Percentiles rank a stretch among this genome's conserved stretches.
Conservation (phyloP, 1,140 invertebrate genomes). For the silkworm (Bombyx mori) region DNA sequence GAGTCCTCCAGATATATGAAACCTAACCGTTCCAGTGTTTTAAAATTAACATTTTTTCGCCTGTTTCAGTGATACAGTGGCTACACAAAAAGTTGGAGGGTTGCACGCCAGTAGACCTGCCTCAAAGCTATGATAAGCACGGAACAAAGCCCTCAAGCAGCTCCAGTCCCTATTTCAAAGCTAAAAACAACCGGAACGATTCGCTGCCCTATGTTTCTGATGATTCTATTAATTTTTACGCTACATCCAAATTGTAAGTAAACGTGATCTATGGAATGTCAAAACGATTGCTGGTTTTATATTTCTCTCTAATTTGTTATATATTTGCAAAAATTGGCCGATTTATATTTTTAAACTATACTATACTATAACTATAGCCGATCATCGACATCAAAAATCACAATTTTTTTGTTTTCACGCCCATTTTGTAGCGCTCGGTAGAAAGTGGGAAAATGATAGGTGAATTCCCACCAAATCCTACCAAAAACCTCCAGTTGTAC, state of each 20-base stretch:
- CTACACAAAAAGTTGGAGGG: conserved; percentile 66
- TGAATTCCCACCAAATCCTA: no score
- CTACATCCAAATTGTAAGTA: conserved; percentile 52
- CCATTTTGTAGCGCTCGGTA: no score
- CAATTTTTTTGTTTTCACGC: no score
- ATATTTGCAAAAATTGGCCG: no score
- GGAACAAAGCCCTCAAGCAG: conserved; percentile 33
- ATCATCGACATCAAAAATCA: no score
- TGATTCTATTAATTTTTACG: conserved; percentile 60
- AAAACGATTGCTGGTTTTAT: neutral
- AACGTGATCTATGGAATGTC: neutral
- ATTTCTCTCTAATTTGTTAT: neutral
- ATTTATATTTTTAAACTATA: no score
- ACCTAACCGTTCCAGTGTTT: neutral
- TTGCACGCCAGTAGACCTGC: conserved; percentile 13
- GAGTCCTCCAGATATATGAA: no score
- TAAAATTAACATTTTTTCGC: neutral
- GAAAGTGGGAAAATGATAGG: no score
- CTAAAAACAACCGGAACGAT: conserved; percentile 30
- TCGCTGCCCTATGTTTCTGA: conserved; percentile 36
- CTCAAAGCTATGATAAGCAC: conserved; percentile 19
- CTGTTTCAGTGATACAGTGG: conserved; percentile 64
- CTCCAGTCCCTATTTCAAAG: conserved; percentile 53
- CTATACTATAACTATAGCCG: no score
- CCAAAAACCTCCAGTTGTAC: neutral